A percentile compares a stretch with the other conserved stretches of the same genome.
Evolutionary conservation across 2,888 invertebrate species (phyloP).

Genomic region (Morpho helenor): DNA sequence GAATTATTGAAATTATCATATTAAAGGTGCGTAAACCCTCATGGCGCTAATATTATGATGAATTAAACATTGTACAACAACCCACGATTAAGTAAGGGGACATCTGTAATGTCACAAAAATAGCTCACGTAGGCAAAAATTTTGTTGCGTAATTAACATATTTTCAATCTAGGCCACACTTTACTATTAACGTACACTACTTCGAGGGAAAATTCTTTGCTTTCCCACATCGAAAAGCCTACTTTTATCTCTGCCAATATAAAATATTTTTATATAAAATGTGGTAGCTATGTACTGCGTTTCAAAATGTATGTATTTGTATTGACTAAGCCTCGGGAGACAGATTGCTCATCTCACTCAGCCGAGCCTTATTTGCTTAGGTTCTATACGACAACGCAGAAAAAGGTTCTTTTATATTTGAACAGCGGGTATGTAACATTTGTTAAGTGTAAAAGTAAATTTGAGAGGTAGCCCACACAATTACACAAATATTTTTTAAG

Average conservation of each 20-base stretch:
- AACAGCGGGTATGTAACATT: conserved; percentile 39
- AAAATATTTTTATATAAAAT: conserved; percentile 22
- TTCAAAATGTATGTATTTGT: conserved; percentile 26
- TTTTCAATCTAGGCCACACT: conserved; percentile 16
- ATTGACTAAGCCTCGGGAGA: conserved; percentile 26
- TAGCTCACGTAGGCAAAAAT: neutral
- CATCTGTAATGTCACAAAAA: too few relatives aligned
- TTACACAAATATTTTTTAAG: conserved; percentile 30
- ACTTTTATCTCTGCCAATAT: conserved; percentile 21
- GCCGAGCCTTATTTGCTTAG: conserved; percentile 36
- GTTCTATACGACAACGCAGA: conserved; percentile 36
- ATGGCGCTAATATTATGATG: too few relatives aligned
- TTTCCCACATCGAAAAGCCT: conserved; percentile 21
- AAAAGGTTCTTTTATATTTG: conserved; percentile 38
- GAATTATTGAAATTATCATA: too few relatives aligned
- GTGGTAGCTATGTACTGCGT: conserved; percentile 12
- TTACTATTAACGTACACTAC: conserved; percentile 13
- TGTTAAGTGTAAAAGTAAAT: conserved; percentile 48
- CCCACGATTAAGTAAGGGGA: too few relatives aligned
- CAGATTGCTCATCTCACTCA: conserved; percentile 29
- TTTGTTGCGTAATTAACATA: conserved; percentile 2
- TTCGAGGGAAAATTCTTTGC: conserved; percentile 21
- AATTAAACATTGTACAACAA: too few relatives aligned
- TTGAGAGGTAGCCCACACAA: conserved; percentile 34
- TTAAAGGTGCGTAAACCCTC: too few relatives aligned